These are phyloP conservation scores for Coenonympha arcania DNA, from an alignment of 2,888 invertebrate species.

Conservation along the genomic window DNA sequence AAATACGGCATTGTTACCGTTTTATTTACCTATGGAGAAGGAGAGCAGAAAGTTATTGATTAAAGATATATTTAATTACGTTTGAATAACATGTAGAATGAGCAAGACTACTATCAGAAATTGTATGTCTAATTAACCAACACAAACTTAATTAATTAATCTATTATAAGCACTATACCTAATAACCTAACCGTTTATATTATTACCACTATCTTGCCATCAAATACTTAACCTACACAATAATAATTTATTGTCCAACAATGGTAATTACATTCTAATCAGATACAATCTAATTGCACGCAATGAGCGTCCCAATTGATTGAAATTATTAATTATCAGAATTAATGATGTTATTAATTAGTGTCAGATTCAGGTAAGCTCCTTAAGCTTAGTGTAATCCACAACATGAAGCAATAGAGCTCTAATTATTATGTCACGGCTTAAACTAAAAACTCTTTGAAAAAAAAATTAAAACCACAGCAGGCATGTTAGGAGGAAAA, in stretches of 20 bases:
- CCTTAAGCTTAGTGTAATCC: constrained; percentile 18
- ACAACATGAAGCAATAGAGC: background rate
- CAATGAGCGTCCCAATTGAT: constrained; percentile 21
- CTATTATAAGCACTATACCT: too few relatives aligned
- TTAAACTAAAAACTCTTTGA: background rate
- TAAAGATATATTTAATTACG: too few relatives aligned
- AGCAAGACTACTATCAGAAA: too few relatives aligned
- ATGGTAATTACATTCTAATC: constrained; percentile 15
- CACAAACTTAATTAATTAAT: too few relatives aligned
- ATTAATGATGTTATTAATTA: constrained; percentile 26
- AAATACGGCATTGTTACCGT: too few relatives aligned
- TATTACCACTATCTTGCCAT: background rate
- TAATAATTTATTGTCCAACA: background rate
- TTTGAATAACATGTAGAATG: too few relatives aligned
- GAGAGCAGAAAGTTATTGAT: too few relatives aligned
- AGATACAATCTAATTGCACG: constrained; percentile 15
- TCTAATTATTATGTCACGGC: constrained; percentile 4
- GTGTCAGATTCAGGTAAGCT: constrained; percentile 22
- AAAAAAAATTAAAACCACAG: too few relatives aligned
- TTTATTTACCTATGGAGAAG: too few relatives aligned
- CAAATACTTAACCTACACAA: constrained; percentile 3
- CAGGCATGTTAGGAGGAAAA: too few relatives aligned
- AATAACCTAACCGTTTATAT: too few relatives aligned
- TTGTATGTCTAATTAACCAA: too few relatives aligned
- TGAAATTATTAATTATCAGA: constrained; percentile 26